These are phyloP conservation scores for Conops quadrifasciatus DNA, from an alignment of 2,888 invertebrate species.

Conservation along the genomic window DNA sequence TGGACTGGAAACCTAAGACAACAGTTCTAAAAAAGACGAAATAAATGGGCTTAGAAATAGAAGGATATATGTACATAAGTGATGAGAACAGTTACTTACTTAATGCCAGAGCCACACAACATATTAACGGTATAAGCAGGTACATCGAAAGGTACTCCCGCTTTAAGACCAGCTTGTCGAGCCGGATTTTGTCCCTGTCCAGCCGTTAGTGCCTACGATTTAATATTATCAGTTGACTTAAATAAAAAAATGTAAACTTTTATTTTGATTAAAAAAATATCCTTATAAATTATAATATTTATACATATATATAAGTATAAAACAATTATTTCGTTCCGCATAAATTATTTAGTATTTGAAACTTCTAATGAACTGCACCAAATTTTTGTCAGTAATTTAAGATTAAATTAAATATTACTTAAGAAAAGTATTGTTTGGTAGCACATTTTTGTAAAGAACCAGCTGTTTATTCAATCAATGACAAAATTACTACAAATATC, in stretches of 20 bases:
- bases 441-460: no score
- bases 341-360: no score
- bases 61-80: neutral
- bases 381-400: no score
- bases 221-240: neutral
- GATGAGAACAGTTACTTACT: constrained; percentile 67
- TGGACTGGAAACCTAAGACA: constrained; percentile 73
- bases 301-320: neutral
- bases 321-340: neutral
- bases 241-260: no score
- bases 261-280: no score
- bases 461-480: no score
- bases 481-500: no score
- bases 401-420: no score
- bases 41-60: neutral
- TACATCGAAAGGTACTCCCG: constrained; percentile 74
- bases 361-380: no score
- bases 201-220: constrained; percentile 69
- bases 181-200: constrained; percentile 86
- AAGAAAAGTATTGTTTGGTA: no score
- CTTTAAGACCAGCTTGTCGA: constrained; percentile 78
- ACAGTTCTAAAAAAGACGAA: constrained; percentile 68
- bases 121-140: constrained; percentile 79
- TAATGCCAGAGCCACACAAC: constrained; percentile 84
- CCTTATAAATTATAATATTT: constrained; percentile 4